Base-by-base conservation (phyloP, 2,888 invertebrate species). In the Helobdella robusta region DNA sequence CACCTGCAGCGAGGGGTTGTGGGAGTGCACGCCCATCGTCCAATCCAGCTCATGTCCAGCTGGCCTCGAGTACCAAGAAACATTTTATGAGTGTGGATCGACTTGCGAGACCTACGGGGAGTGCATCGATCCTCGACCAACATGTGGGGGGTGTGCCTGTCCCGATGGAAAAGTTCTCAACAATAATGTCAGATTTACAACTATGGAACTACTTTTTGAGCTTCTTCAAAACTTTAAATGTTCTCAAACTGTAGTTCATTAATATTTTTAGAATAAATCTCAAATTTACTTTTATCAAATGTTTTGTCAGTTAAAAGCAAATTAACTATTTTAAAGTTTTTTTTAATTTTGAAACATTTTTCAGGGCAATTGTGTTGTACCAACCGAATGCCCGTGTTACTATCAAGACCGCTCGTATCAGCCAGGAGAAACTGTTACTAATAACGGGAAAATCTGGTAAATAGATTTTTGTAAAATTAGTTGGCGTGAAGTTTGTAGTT, bases 391-490 rank as follows among this genome's bases (percentile, higher is more conserved):
- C 35, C 68, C 69, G 2, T 69, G 69, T 40, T 25, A 52, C 34
- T 69, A 64, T 63, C 72, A 75, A 56, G 68, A 69, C 20, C 65
- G 69, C 50, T 64, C 64, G 23, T 73, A 71, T 52, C 54, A 66
- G 11, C 68, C 71, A 18, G 72, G 72, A 2, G 69, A 66, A 1
- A 67, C 56, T 0, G 67, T 75, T 11, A 68, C 71, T 28, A 68
- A 71, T 34, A 72, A 67, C 15, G 75, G 76, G 59, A 75, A 75
- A 48, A 63, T 68, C 50, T 76, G 76, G 75, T 75, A 65, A 30
- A 18, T 58, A 2, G 5, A 58, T 1, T 58, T 3, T n/a, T 32
- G 30, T 32, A 23, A 18, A 58, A 40, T 40, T 15, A 11, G 44
- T 40, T 40, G 11, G n/a, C n/a, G 44, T n/a, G 44, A 40, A 15